These are phyloP conservation scores for Pogonognathellus flavescens DNA, from an alignment of 1,140 invertebrate genomes.

Conservation along the genomic window DNA sequence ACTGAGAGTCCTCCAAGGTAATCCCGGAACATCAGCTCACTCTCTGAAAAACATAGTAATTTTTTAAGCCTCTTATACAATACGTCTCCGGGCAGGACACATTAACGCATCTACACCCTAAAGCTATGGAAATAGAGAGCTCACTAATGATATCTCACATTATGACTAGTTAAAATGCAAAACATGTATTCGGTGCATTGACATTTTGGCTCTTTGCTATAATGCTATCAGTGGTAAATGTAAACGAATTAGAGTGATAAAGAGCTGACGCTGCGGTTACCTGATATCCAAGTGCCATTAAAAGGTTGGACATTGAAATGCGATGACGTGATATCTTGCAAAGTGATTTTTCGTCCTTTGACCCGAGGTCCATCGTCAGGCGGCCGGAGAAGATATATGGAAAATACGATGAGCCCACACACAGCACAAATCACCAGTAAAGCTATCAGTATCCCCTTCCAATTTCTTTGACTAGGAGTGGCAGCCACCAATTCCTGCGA, in stretches of 20 bases:
- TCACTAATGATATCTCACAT: no score
- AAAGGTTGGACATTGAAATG: conserved; percentile 77
- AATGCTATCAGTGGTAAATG: not conserved
- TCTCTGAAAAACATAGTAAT: conserved; percentile 72
- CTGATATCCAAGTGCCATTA: conserved; percentile 86
- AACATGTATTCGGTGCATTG: no score
- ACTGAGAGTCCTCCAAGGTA: conserved; percentile 79
- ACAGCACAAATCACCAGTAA: conserved; percentile 88
- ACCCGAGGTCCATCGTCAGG: conserved; percentile 79
- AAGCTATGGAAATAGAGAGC: no score
- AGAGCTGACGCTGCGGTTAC: conserved; percentile 72
- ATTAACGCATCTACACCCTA: no score
- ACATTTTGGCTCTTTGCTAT: not conserved
- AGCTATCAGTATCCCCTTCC: conserved; percentile 91
- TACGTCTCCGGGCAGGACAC: no score
- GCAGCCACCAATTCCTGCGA: conserved; percentile 83
- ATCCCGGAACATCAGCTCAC: conserved; percentile 78
- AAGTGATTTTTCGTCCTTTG: conserved; percentile 76
- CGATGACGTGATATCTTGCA: conserved; percentile 78
- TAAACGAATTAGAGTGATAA: not conserved
- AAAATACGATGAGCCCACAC: conserved; percentile 86
- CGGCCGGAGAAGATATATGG: conserved; percentile 86
- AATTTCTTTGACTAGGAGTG: conserved; percentile 86
- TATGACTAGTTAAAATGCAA: no score
- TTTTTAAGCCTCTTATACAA: no score